phyloP scores from a whole-genome alignment of 2,888 invertebrate genomes.

The Lycaena phlaeas region DNA sequence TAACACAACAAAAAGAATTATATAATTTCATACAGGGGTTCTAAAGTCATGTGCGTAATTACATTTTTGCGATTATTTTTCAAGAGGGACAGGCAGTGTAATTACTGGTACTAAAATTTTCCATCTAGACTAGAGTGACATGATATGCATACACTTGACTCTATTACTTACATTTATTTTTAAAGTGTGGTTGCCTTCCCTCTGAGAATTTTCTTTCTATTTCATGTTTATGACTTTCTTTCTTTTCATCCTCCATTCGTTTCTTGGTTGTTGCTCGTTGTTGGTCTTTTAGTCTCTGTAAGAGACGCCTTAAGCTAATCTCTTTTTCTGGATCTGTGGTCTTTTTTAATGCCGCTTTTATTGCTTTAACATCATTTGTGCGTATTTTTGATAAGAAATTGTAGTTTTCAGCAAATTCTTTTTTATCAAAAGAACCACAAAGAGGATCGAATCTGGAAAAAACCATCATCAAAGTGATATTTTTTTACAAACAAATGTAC shows the following conservation, averaged over 20 bases:
- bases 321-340: conserved; percentile 76
- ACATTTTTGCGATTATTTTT: too few relatives aligned
- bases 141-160: too few relatives aligned
- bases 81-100: too few relatives aligned
- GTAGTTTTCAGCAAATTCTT: conserved; percentile 83
- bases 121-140: too few relatives aligned
- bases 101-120: too few relatives aligned
- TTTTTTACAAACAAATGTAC: too few relatives aligned
- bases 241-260: conserved; percentile 62
- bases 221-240: conserved; percentile 66
- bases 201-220: conserved; percentile 66
- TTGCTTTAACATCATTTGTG: conserved; percentile 76
- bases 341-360: conserved; percentile 75
- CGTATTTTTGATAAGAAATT: conserved; percentile 82
- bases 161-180: conserved; percentile 51
- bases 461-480: conserved; percentile 2
- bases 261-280: conserved; percentile 75
- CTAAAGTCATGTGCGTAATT: too few relatives aligned
- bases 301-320: conserved; percentile 77
- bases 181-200: conserved; percentile 81
- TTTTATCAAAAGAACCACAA: conserved; percentile 84
- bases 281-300: conserved; percentile 86
- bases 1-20: too few relatives aligned
- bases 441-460: conserved; percentile 83
- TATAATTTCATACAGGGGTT: too few relatives aligned